These are phyloP conservation scores for Selenia dentaria DNA, from an alignment of 2,888 invertebrate species.

Conservation along the genomic window DNA sequence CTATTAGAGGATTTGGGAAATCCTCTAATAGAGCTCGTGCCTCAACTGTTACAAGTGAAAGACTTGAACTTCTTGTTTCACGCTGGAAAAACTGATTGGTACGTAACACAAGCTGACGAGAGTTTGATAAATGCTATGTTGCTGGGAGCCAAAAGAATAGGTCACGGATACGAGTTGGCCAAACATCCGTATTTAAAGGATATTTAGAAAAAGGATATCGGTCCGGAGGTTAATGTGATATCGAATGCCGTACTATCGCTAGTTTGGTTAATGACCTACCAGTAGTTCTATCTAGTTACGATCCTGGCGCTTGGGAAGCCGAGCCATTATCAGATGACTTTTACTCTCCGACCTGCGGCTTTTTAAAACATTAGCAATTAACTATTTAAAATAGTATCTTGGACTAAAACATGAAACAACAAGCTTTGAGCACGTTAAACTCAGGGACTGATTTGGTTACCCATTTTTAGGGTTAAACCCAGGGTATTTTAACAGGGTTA, in stretches of 20 bases:
- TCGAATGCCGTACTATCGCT: slow-evolving; percentile 90
- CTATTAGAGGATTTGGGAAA: slow-evolving; percentile 90
- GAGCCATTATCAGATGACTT: slow-evolving; percentile 90
- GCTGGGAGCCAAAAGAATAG: slow-evolving; percentile 89
- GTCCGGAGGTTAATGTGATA: slow-evolving; percentile 91
- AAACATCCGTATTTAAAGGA: slow-evolving; percentile 89
- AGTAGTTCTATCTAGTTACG: slow-evolving; percentile 91
- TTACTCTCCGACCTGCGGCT: slow-evolving; percentile 89
- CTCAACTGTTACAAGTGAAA: slow-evolving; percentile 76
- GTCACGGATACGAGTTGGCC: slow-evolving; percentile 90
- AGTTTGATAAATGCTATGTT: slow-evolving; percentile 92
- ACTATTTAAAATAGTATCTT: slow-evolving; percentile 89
- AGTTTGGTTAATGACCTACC: slow-evolving; percentile 87
- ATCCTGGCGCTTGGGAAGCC: slow-evolving; percentile 91
- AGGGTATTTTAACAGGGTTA: too few relatives aligned
- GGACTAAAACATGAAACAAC: slow-evolving; percentile 64
- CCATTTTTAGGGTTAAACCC: too few relatives aligned
- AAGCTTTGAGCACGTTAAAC: slow-evolving; percentile 59
- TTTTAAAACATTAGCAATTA: slow-evolving; percentile 89
- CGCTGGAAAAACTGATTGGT: slow-evolving; percentile 93
- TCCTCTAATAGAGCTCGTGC: slow-evolving; percentile 85
- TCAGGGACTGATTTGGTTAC: too few relatives aligned
- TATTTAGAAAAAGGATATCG: slow-evolving; percentile 85
- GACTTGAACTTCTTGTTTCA: slow-evolving; percentile 90
- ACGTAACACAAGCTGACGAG: slow-evolving; percentile 86